Base-by-base conservation (phyloP, 2,888 invertebrate genomes). In the Ectemnius continuus region DNA sequence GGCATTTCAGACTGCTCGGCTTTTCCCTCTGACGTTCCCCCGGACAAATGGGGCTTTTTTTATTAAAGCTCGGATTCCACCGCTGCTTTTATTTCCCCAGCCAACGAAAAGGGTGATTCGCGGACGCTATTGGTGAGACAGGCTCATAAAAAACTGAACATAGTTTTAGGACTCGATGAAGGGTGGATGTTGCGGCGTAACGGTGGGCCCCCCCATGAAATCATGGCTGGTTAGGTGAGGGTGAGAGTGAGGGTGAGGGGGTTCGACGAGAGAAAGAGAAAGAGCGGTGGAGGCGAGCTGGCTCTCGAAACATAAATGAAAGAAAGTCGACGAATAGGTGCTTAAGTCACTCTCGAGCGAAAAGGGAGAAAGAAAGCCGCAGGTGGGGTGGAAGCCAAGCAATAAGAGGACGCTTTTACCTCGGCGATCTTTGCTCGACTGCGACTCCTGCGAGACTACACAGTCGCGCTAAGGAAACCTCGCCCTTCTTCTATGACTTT, bases 241-340 rank as follows among this genome's bases (percentile, higher is more conserved):
- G 36, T 13, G 14, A 45, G 5, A n/a, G 3, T 28, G 28, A 28
- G 28, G 28, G 36, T 13, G 14, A 45, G 5, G n/a, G n/a, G 36
- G 36, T 36, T 36, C 20, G 2, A 20, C 45, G 47, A 3, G 6
- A 14, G 47, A 26, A 8, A 18, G 18, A 13, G 57, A 2, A 36
- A 23, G 18, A 6, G 36, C 13, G 26, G 26, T 72, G 61, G 61
- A n/a, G 16, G 69, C 52, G 67, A 47, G 45, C 57, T 23, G 56
- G 70, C 73, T 78, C 84, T 82, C 73, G 78, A 80, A 76, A 72
- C 71, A 78, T 75, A 69, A 79, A 73, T 61, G 72, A 81, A 79
- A 80, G 79, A 80, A 84, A 78, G 73, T 77, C 77, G 11, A 62
- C 61, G 75, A 75, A 63, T 48, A 60, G 68, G 71, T 75, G 80